Base-by-base conservation (phyloP, 30 jellyfish, hydroid and myxozoan genomes). In the Phacellophora camtschatica region DNA sequence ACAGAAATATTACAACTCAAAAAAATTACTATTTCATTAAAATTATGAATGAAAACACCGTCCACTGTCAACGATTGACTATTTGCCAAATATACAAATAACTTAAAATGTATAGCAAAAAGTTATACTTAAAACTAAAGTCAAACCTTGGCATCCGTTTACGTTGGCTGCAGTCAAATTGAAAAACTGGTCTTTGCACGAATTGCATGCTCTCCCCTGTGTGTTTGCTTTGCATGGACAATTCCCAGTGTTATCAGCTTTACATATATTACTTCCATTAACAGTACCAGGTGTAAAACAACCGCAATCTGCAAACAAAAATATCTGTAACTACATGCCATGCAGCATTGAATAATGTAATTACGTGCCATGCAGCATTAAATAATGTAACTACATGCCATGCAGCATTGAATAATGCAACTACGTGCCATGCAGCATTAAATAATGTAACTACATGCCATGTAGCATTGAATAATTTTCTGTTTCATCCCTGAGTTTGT, bases 141-240 rank as follows among this genome's bases (percentile, higher is more conserved):
- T 6, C 25, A 66, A 32, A 86, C 96, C 89, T 86, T 74, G 69
- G 66, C 97, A 90, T 9, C 97, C 97, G 28, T 80, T 88, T 32
- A 36, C 27, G 41, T 83, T 76, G 25, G 23, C 5, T 5, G 76
- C 67, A 1, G 95, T 74, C 55, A 90, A 35, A 59, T 90, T 90
- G 49, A 34, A 90, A 53, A 63, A 90, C 19, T 58, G 74, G 57
- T 90, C 81, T 25, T 35, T 67, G 87, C 97, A 90, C 6, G 29
- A 15, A 53, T 65, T 37, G 48, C 97, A 90, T 23, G 69, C 73
- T 77, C 96, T 74, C 46, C 90, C 87, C 24, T 50, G 81, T 19
- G 96, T 82, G 68, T 77, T 73, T 22, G 34, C 20, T 64, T 90
- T 90, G 90, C 97, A 90, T 1, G 90, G 89, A 63, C 97, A 90